Evolutionary conservation across 1,140 invertebrate genomes (phyloP), one percentile per base, ranked within the genome.

Genomic region (Tenebrio molitor): DNA sequence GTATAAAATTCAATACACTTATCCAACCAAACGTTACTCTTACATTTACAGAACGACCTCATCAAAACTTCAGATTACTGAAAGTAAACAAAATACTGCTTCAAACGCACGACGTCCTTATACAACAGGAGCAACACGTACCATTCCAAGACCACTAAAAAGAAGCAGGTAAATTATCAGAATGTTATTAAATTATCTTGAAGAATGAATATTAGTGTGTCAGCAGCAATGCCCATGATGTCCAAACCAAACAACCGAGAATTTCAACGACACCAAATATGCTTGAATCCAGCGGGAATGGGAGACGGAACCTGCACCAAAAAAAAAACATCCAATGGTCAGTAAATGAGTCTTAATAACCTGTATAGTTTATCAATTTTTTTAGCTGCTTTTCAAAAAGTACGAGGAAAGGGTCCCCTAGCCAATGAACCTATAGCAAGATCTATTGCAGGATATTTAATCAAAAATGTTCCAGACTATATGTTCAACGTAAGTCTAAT

Each of bases 371-470:
- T n/a, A n/a, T n/a, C n/a, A n/a, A n/a, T n/a, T n/a, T 36, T 16
- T 53, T 34, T 33, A 70, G 29, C 39, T 33, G 50, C 12, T 58
- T 29, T 58, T 8, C 44, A 34, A 33, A 58, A 53, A 19, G 3
- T 10, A 17, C 34, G 34, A 12, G 14, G 21, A 21, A 58, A 58
- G 15, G 21, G 14, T 29, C 50, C 50, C 14, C 15, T 58, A 58
- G 50, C 23, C 23, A 77, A 79, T 41, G 79, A 82, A 21, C 80
- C 80, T 7, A 82, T 82, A 36, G 81, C 80, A 10, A 68, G 79
- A 71, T 82, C 79, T 1, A 82, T 82, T 39, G 81, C 80, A 14
- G 80, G 77, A 19, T 82, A 81, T 25, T 66, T 66, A 23, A 25
- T 66, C 14, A 66, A 66, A 66, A 66, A 66, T 42, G 64, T 66